Evolutionary conservation across 2,797 vertebrate species (phyloP).

Genomic region (Mus caroli): DNA sequence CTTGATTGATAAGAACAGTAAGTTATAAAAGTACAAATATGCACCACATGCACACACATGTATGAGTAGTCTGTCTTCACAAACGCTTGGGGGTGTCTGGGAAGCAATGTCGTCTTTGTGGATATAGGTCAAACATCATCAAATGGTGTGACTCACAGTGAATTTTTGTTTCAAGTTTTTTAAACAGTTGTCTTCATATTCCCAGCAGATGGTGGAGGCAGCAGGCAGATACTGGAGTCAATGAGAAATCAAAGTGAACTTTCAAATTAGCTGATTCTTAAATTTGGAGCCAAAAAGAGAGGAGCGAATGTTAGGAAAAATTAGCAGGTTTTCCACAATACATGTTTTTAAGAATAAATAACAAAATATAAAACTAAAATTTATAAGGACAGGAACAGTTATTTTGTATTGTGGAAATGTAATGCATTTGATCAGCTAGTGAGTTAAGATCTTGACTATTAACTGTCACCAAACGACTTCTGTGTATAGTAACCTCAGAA

Average conservation of each 20-base stretch:
- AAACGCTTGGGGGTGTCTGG: background rate
- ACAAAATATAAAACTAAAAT: slow-evolving; percentile 50
- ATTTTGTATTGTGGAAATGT: background rate
- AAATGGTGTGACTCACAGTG: background rate
- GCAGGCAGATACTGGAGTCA: slow-evolving; percentile 52
- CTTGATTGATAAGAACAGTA: background rate
- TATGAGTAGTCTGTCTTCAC: background rate
- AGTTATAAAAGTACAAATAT: background rate
- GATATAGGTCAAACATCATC: background rate
- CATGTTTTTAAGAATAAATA: slow-evolving; percentile 62
- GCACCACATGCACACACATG: background rate
- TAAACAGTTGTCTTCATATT: slow-evolving; percentile 24
- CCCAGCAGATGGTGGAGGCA: slow-evolving; percentile 42
- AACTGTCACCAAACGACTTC: background rate
- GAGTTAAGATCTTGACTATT: slow-evolving; percentile 9
- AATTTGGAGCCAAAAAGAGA: background rate
- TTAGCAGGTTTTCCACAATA: slow-evolving; percentile 20
- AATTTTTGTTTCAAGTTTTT: slow-evolving; percentile 5
- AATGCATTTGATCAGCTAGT: background rate
- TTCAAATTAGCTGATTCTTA: slow-evolving; percentile 68
- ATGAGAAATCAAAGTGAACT: slow-evolving; percentile 60
- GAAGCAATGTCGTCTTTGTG: background rate
- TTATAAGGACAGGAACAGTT: background rate
- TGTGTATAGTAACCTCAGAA: background rate
- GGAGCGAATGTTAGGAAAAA: background rate